Base-by-base conservation (phyloP, 2,113 vertebrate genomes). In the Entomyzon cyanotis region DNA sequence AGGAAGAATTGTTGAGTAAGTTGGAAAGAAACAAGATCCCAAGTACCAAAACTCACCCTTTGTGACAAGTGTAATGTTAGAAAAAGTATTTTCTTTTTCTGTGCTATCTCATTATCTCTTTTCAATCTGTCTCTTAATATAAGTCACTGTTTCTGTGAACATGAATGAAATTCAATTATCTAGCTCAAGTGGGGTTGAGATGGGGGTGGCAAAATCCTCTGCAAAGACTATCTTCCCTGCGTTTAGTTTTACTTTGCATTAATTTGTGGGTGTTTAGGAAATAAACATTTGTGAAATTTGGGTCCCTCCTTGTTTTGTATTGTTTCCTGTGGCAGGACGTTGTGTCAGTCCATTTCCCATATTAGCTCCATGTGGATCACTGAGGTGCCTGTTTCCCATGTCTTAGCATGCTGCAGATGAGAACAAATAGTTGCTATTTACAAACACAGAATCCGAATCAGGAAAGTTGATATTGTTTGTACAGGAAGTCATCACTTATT, bases 391-490 rank as follows among this genome's bases (percentile, higher is more conserved):
- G 77, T 95, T 97, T 96, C 96, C 95, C 96, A 97, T 96, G 85
- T 97, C 84, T 96, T 93, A 93, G 76, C 75, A 85, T 89, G 87
- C 84, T 91, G 88, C 37, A 90, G 71, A 90, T 67, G 81, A 90
- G 95, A 95, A 97, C 89, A 96, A 96, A 93, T 96, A 90, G 94
- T 93, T 93, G 86, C 94, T 97, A 94, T 96, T 96, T 97, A 96
- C 94, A 96, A 97, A 94, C 69, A 88, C 76, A 82, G 73, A 96
- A 80, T 95, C 56, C 0, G 0, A 96, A 95, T 95, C 80, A 82
- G 91, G 95, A 93, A 95, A 96, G 95, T 89, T 94, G 80, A 95
- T 96, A 94, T 96, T 94, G 87, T 93, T 94, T 90, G 93, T 95
- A 94, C 77, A 95, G 96, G 93, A 97, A 97, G 95, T 94, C 78